Conservation (phyloP, 2,888 invertebrate species). For the Oscheius sp. region DNA sequence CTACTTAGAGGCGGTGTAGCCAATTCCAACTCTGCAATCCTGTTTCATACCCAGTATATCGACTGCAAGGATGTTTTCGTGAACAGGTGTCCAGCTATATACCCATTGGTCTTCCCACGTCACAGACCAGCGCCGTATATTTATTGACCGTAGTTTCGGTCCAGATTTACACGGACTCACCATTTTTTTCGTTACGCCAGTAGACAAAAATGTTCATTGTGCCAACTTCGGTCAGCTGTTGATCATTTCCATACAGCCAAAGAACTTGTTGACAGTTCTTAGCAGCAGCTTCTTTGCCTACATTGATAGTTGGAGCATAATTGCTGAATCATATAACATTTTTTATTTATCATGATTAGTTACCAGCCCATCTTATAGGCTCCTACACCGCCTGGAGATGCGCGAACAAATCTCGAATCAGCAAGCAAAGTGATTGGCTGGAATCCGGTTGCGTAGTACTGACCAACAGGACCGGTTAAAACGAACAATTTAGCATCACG, state of each 20-base stretch:
- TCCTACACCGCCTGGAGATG: slow-evolving; percentile 90
- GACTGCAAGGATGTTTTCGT: too few relatives aligned
- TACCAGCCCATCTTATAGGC: slow-evolving; percentile 92
- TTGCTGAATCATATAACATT: slow-evolving; percentile 68
- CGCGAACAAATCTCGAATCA: slow-evolving; percentile 82
- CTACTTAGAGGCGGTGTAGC: slow-evolving; percentile 87
- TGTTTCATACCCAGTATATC: neutral
- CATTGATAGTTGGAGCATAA: slow-evolving; percentile 75
- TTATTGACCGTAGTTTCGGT: neutral
- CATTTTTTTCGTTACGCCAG: slow-evolving; percentile 87
- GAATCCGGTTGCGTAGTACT: slow-evolving; percentile 82
- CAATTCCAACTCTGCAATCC: slow-evolving; percentile 80
- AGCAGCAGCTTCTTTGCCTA: slow-evolving; percentile 79
- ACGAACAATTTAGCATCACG: slow-evolving; percentile 89
- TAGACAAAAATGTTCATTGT: slow-evolving; percentile 97
- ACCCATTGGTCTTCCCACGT: slow-evolving; percentile 15
- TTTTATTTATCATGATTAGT: too few relatives aligned
- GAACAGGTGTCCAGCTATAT: neutral
- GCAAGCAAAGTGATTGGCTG: slow-evolving; percentile 78
- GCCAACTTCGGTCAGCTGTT: slow-evolving; percentile 95
- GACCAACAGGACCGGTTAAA: slow-evolving; percentile 89
- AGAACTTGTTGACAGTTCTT: slow-evolving; percentile 83
- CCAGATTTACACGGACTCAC: slow-evolving; percentile 74
- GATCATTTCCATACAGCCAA: slow-evolving; percentile 93
- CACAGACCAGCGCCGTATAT: slow-evolving; percentile 16